Conservation (phyloP, 2,888 invertebrate genomes). For the Zhuqinia jingwanae region DNA sequence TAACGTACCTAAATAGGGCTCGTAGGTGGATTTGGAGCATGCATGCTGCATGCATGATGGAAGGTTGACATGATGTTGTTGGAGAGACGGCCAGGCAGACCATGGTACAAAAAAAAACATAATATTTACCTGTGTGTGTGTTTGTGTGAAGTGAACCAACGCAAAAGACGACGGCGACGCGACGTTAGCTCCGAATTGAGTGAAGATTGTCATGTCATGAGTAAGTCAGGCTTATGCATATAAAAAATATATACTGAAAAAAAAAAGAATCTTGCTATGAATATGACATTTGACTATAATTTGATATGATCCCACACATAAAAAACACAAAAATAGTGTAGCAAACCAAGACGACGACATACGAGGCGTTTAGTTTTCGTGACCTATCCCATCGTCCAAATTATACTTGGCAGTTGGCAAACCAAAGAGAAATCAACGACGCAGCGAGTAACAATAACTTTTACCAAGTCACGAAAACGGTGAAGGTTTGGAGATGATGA, state of each 20-base stretch:
- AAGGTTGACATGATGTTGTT: slow-evolving; percentile 60
- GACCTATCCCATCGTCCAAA: slow-evolving; percentile 57
- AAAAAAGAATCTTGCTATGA: neutral
- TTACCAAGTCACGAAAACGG: slow-evolving; percentile 57
- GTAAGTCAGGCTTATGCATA: slow-evolving; percentile 1
- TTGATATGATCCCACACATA: slow-evolving; percentile 52
- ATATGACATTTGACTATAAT: neutral
- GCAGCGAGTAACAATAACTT: slow-evolving; percentile 42
- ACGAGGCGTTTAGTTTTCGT: slow-evolving; percentile 48
- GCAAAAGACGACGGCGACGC: slow-evolving; percentile 32
- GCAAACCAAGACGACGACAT: slow-evolving; percentile 32
- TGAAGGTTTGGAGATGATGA: slow-evolving; percentile 38
- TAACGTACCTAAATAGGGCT: neutral
- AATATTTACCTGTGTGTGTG: slow-evolving; percentile 16
- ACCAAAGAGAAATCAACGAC: slow-evolving; percentile 33
- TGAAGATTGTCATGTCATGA: slow-evolving; percentile 28
- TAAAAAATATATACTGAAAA: neutral
- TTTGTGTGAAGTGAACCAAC: neutral
- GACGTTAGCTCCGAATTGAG: neutral
- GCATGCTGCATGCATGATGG: slow-evolving; percentile 29
- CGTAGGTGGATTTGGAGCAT: slow-evolving; percentile 24
- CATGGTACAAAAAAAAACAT: slow-evolving; percentile 5
- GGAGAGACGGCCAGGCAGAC: slow-evolving; percentile 13
- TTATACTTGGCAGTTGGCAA: slow-evolving; percentile 48
- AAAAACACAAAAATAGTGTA: too few species aligned